These are phyloP conservation scores for Lasioglossum calceatum DNA, from an alignment of 2,888 invertebrate genomes.

Conservation along the genomic window DNA sequence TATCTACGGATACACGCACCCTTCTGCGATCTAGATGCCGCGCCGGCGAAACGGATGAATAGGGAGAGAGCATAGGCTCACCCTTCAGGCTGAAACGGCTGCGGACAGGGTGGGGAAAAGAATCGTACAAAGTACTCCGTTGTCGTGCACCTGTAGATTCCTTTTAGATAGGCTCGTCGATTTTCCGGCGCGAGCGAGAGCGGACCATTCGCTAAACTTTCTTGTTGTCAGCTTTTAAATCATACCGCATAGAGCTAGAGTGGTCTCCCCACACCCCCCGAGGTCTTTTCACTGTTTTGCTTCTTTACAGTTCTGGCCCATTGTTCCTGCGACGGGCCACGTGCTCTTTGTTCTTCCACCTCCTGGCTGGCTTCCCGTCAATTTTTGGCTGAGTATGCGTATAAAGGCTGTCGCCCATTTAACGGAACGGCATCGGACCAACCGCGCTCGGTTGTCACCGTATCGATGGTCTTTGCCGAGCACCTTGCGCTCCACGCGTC, in stretches of 20 bases:
- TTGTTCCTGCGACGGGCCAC: conserved; percentile 14
- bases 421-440: neutral
- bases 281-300: conserved; percentile 22
- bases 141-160: conserved; percentile 56
- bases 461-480: neutral
- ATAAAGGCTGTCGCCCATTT: neutral
- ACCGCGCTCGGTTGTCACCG: neutral
- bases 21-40: conserved; percentile 27
- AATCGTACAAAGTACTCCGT: conserved; percentile 48
- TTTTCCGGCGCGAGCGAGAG: neutral
- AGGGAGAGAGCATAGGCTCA: conserved; percentile 24
- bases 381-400: neutral
- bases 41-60: conserved; percentile 35
- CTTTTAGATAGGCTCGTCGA: conserved; percentile 15
- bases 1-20: conserved; percentile 30
- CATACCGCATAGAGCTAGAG: conserved; percentile 11
- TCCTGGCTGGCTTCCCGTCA: conserved; percentile 11
- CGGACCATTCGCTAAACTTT: conserved; percentile 24
- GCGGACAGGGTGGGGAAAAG: conserved; percentile 24
- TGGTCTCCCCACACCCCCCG: neutral
- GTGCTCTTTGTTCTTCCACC: neutral
- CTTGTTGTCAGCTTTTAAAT: conserved; percentile 50
- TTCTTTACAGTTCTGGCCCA: conserved; percentile 23
- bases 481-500: neutral
- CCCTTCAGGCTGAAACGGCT: conserved; percentile 33